Evolutionary conservation across 2,113 vertebrate species (phyloP).

Genomic region (Copsychus sechellarum): DNA sequence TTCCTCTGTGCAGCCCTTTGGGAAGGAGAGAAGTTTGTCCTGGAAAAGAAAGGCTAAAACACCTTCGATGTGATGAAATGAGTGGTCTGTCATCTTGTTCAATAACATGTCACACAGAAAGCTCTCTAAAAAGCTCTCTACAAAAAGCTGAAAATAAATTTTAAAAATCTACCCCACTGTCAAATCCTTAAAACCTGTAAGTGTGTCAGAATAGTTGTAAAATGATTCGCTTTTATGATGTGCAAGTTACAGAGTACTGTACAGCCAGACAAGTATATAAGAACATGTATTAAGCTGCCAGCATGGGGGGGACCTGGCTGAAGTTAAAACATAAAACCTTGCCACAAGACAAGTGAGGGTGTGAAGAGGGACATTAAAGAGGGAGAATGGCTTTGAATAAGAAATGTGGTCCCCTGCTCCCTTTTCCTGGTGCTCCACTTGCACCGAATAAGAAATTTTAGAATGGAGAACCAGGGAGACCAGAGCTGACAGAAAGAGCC

Average conservation of each 20-base stretch:
- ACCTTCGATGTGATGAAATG: not conserved
- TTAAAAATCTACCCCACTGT: not conserved
- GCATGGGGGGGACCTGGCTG: not conserved
- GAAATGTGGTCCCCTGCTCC: not conserved
- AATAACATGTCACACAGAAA: not conserved
- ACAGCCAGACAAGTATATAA: not conserved
- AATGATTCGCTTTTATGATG: not conserved
- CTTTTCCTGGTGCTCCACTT: not conserved
- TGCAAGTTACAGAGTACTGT: not conserved
- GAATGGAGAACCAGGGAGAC: not conserved
- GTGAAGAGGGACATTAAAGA: not conserved
- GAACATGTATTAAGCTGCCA: not conserved
- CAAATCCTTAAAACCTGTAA: not conserved
- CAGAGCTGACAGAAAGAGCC: not conserved
- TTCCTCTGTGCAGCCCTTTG: not conserved
- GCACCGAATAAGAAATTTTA: not conserved
- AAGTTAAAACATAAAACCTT: not conserved
- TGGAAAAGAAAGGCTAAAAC: not conserved
- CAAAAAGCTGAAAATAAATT: not conserved
- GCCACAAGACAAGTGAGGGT: not conserved
- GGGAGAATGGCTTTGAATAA: not conserved
- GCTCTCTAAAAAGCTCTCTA: not conserved
- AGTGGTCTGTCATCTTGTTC: not conserved
- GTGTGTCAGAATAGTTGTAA: not conserved
- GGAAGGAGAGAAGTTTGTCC: not conserved